phyloP scores from a whole-genome alignment of 1,140 invertebrate genomes.

The Ericerus pela region DNA sequence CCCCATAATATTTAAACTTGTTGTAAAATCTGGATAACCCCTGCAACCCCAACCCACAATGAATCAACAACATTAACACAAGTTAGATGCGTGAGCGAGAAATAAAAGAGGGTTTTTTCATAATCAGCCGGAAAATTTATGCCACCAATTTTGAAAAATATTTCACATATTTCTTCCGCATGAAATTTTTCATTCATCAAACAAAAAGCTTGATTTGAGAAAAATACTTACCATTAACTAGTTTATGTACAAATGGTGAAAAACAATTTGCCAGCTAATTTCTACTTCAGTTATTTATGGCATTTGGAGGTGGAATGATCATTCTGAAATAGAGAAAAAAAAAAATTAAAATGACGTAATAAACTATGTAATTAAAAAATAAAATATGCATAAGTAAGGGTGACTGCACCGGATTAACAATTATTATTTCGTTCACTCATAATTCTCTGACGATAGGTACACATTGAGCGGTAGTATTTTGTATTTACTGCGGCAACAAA shows the following conservation, averaged over 20 bases:
- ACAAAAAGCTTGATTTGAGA: neutral
- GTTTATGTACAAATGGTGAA: constrained; percentile 1
- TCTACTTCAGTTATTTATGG: constrained; percentile 1
- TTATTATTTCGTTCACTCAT: too few relatives aligned
- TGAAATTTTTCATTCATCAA: too few relatives aligned
- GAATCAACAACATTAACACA: neutral
- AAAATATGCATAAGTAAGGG: neutral
- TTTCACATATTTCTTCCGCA: too few relatives aligned
- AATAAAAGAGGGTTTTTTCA: neutral
- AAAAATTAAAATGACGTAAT: neutral
- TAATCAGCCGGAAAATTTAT: neutral
- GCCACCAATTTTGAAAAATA: too few relatives aligned
- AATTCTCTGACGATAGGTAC: too few relatives aligned
- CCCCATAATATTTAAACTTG: too few relatives aligned
- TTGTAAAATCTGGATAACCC: too few relatives aligned
- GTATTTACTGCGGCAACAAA: too few relatives aligned
- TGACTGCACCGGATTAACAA: neutral
- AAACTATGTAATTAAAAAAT: neutral
- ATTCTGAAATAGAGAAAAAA: neutral
- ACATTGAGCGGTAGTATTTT: too few relatives aligned
- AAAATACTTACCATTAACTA: neutral
- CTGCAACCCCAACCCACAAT: neutral
- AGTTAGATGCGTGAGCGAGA: too few relatives aligned
- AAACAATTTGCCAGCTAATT: neutral
- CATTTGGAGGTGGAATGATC: neutral